Conservation (phyloP, 2,888 invertebrate species). For the Suillia variegata region DNA sequence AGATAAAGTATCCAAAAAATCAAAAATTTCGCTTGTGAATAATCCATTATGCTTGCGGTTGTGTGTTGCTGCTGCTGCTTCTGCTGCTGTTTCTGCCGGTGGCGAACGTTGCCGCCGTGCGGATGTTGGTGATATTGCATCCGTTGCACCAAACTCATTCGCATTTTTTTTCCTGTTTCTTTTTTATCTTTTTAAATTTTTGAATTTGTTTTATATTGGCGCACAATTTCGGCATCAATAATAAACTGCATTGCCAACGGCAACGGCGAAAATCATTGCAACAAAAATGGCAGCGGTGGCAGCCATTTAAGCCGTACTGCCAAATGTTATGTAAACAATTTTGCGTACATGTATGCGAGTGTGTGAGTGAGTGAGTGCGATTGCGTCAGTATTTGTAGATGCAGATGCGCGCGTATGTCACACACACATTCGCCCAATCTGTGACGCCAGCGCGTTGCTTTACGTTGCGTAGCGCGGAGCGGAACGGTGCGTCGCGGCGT, state of each 20-base stretch:
- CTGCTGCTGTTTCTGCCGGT: too few species aligned
- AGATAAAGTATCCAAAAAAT: conserved; percentile 47
- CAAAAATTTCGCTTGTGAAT: conserved; percentile 43
- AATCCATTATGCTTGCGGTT: conserved; percentile 50
- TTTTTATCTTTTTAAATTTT: too few species aligned
- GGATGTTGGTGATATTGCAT: conserved; percentile 24
- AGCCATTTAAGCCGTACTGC: neutral
- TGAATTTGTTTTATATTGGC: too few species aligned
- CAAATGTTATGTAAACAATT: neutral
- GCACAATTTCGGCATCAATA: conserved; percentile 15
- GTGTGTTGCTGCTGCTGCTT: too few species aligned
- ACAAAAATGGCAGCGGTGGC: neutral
- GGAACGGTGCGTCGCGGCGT: conserved; percentile 1
- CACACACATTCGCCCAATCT: too few species aligned
- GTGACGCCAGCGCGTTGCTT: too few species aligned
- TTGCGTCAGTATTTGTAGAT: neutral
- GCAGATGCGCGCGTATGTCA: too few species aligned
- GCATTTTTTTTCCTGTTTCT: too few species aligned
- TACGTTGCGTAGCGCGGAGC: too few species aligned
- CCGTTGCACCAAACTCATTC: conserved; percentile 13
- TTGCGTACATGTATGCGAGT: neutral
- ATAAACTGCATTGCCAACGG: conserved; percentile 1
- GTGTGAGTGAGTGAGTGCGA: neutral
- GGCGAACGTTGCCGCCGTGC: too few species aligned
- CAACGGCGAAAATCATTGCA: neutral